These are phyloP conservation scores for Montipora cactus DNA, from an alignment of 64 coral and sea anemone genomes.

Conservation along the genomic window DNA sequence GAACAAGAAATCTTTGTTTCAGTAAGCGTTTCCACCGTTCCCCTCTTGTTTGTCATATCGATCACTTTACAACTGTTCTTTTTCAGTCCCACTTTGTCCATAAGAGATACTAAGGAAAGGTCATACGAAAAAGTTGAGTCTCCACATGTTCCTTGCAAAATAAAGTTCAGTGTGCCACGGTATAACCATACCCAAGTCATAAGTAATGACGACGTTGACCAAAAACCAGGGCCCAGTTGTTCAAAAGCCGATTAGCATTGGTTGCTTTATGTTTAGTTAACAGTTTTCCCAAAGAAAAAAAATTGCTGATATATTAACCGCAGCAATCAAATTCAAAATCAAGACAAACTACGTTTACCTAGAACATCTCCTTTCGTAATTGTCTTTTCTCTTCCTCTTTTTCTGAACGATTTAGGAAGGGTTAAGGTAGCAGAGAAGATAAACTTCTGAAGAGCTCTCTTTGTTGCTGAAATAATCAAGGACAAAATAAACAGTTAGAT, in stretches of 20 bases:
- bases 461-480: neutral
- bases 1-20: constrained; percentile 91
- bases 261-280: no score
- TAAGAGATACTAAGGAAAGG: constrained; percentile 64
- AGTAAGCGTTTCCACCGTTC: constrained; percentile 84
- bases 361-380: constrained; percentile 61
- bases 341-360: constrained; percentile 27
- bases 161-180: no score
- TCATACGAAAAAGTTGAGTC: neutral
- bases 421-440: constrained; percentile 98
- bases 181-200: no score
- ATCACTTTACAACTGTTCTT: constrained; percentile 86
- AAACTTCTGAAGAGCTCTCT: constrained; percentile 84
- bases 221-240: no score
- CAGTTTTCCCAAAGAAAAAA: no score
- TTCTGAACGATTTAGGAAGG: constrained; percentile 81
- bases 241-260: no score
- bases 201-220: no score
- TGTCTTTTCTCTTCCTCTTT: constrained; percentile 72
- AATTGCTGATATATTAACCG: no score
- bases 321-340: neutral
- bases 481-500: neutral
- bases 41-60: constrained; percentile 84
- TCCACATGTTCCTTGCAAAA: no score
- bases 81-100: constrained; percentile 86